Percentiles rank a stretch among this genome's conserved stretches.
Evolutionary conservation across 2,888 invertebrate species (phyloP).

Genomic region (Ophioninae sp.): DNA sequence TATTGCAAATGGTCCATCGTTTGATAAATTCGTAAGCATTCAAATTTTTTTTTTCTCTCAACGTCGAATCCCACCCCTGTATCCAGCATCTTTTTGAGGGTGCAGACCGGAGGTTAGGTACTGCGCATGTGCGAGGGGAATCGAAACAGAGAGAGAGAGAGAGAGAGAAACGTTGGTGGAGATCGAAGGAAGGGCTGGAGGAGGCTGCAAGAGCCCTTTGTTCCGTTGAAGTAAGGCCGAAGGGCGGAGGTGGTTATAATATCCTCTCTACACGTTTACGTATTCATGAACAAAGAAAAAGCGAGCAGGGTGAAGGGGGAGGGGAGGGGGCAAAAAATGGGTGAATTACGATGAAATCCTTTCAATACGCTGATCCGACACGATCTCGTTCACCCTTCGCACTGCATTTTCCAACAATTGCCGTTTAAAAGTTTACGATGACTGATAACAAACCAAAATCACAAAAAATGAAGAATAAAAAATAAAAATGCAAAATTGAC

Average conservation of each 20-base stretch:
- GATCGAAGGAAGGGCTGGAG: background rate
- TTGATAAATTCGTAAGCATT: background rate
- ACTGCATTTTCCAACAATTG: slow-evolving; percentile 34
- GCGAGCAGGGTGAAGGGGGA: background rate
- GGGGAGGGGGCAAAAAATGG: slow-evolving; percentile 16
- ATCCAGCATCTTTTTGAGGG: background rate
- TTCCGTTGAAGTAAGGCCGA: slow-evolving; percentile 4
- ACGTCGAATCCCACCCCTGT: background rate
- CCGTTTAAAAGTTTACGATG: background rate
- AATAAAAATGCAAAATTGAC: no score
- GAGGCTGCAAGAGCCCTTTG: slow-evolving; percentile 17
- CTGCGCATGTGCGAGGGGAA: slow-evolving; percentile 4
- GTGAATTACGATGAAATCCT: slow-evolving; percentile 23
- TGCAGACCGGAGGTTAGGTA: background rate
- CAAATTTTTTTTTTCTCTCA: background rate
- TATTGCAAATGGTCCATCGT: no score
- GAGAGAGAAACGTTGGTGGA: background rate
- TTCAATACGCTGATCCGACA: slow-evolving; percentile 9
- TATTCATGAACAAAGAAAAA: background rate
- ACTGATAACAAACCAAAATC: slow-evolving; percentile 12
- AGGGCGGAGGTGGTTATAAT: slow-evolving; percentile 14
- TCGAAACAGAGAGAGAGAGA: background rate
- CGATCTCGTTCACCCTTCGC: slow-evolving; percentile 2
- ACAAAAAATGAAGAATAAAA: no score
- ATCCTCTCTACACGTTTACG: background rate